phyloP scores from a whole-genome alignment of 64 coral and sea anemone species.

The Orbicella faveolata region DNA sequence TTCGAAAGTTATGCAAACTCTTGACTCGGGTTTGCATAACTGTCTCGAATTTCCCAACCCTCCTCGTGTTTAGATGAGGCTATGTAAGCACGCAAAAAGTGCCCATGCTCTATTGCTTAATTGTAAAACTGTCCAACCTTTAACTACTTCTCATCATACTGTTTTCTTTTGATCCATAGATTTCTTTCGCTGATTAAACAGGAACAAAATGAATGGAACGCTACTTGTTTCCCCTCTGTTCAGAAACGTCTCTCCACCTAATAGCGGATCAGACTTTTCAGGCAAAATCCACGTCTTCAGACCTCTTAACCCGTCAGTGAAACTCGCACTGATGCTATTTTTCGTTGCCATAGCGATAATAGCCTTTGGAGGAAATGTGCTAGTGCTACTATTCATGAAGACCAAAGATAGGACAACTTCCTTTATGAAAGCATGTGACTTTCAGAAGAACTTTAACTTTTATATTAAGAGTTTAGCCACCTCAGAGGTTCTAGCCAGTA shows the following conservation, averaged over 20 bases:
- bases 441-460: neutral
- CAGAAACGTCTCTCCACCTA: neutral
- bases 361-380: neutral
- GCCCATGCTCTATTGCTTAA: too few species aligned
- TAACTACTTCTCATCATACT: too few species aligned
- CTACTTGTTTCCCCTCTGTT: too few species aligned
- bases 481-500: neutral
- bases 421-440: neutral
- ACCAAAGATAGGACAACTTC: neutral
- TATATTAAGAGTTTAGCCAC: neutral
- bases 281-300: neutral
- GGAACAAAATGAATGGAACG: too few species aligned
- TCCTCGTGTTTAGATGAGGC: too few species aligned
- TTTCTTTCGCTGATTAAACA: too few species aligned
- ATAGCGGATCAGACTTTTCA: neutral
- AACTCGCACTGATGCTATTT: neutral
- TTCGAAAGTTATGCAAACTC: too few species aligned
- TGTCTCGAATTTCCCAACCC: too few species aligned
- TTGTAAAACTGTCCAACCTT: too few species aligned
- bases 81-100: too few species aligned
- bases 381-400: neutral
- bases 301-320: neutral
- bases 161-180: too few species aligned
- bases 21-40: too few species aligned
- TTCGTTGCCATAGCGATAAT: neutral